These are phyloP conservation scores for Trachymyrmex cornetzi DNA, from an alignment of 1,140 invertebrate genomes.

Conservation along the genomic window DNA sequence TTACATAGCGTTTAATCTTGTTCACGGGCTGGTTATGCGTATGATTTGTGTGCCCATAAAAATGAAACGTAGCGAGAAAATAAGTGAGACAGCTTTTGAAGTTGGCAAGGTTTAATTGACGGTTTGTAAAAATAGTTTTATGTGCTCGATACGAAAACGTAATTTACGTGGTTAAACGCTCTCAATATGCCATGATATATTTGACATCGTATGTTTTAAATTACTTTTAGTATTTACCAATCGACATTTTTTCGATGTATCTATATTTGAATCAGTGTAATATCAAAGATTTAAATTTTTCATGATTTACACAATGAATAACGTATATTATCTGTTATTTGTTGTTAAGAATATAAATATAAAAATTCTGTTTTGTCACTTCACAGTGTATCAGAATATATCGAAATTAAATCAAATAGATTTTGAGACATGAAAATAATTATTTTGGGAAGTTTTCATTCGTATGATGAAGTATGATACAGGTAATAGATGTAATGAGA, in stretches of 20 bases:
- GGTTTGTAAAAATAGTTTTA: conserved; percentile 19
- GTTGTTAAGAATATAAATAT: background rate
- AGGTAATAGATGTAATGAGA: conserved; percentile 21
- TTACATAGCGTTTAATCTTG: background rate
- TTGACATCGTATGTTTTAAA: background rate
- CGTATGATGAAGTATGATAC: background rate
- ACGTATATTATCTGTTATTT: background rate
- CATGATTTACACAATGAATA: background rate
- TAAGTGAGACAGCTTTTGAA: conserved; percentile 31
- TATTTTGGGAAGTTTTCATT: background rate
- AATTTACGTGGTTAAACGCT: background rate
- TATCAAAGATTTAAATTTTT: background rate
- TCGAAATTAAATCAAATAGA: background rate
- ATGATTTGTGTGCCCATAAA: conserved; percentile 40
- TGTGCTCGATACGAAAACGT: background rate
- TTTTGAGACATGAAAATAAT: background rate
- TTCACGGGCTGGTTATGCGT: background rate
- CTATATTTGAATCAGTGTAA: background rate
- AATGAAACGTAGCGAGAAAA: conserved; percentile 22
- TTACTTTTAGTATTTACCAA: background rate
- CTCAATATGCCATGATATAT: background rate
- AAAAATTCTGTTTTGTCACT: background rate
- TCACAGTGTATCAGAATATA: background rate
- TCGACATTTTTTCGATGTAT: background rate
- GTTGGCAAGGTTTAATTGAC: conserved; percentile 12